Conservation (phyloP, 2,888 invertebrate species). For the Lasioglossum marginatum region DNA sequence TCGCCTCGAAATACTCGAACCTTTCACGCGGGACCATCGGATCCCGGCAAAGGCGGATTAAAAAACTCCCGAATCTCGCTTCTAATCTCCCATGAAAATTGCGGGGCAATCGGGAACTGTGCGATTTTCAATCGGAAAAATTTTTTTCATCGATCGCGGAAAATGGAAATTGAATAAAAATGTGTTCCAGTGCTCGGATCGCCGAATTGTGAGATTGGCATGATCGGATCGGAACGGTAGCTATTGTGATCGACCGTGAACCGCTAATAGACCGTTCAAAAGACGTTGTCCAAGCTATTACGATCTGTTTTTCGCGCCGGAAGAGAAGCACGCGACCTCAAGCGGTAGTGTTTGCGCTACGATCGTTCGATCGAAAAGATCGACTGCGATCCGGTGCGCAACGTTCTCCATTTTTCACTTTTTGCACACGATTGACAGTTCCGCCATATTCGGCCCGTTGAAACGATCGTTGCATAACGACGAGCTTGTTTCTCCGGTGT, state of each 20-base stretch:
- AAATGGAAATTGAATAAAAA: too few species aligned
- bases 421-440: neutral
- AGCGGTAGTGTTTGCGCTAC: neutral
- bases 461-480: neutral
- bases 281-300: neutral
- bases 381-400: neutral
- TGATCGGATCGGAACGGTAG: neutral
- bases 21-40: neutral
- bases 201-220: neutral
- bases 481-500: neutral
- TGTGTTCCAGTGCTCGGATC: neutral
- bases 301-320: neutral
- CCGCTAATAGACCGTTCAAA: neutral
- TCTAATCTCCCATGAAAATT: neutral
- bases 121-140: neutral
- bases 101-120: neutral
- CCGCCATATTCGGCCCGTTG: neutral
- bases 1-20: neutral
- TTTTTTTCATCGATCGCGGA: too few species aligned
- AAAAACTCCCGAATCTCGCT: neutral
- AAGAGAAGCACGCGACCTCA: neutral
- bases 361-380: neutral
- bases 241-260: neutral
- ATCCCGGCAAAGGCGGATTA: neutral
- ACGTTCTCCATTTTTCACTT: neutral